These are phyloP conservation scores for Andrena marginata DNA, from an alignment of 2,888 invertebrate genomes.

Conservation along the genomic window DNA sequence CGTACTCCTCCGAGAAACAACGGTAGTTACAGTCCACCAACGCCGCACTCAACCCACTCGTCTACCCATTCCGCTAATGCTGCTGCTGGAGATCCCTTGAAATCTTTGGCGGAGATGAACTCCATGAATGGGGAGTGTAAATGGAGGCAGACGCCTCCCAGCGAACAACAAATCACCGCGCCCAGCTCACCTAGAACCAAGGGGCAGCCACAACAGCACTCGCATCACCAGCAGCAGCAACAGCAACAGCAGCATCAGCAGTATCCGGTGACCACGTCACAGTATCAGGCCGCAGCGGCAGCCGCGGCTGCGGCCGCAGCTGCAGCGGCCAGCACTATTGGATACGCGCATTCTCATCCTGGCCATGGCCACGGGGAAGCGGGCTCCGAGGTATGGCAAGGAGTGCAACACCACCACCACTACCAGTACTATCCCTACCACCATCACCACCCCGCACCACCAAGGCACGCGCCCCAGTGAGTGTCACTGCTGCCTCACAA, in stretches of 20 bases:
- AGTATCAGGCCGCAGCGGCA: conserved; percentile 76
- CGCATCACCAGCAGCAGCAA: conserved; percentile 80
- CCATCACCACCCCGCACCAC: conserved; percentile 86
- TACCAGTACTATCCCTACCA: conserved; percentile 90
- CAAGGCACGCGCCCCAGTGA: conserved; percentile 87
- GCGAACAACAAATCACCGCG: conserved; percentile 76
- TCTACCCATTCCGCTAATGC: conserved; percentile 78
- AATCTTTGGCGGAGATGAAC: conserved; percentile 86
- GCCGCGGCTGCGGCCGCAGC: conserved; percentile 68
- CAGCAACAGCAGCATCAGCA: conserved; percentile 79
- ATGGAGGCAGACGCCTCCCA: conserved; percentile 84
- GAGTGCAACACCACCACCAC: conserved; percentile 87
- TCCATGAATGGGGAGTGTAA: conserved; percentile 85
- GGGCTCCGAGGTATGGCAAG: conserved; percentile 88
- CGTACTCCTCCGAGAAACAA: conserved; percentile 83
- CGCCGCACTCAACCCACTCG: conserved; percentile 81
- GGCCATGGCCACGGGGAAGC: conserved; percentile 84
- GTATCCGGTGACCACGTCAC: conserved; percentile 80
- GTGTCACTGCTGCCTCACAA: conserved; percentile 85
- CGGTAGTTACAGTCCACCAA: conserved; percentile 83
- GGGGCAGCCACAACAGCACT: conserved; percentile 78
- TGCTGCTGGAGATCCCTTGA: conserved; percentile 83
- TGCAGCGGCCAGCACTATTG: conserved; percentile 71
- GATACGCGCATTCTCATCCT: conserved; percentile 82
- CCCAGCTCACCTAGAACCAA: conserved; percentile 83